phyloP scores from a whole-genome alignment of 37 sponge, comb jelly and placozoan species.

The Aphrocallistes beatrix region DNA sequence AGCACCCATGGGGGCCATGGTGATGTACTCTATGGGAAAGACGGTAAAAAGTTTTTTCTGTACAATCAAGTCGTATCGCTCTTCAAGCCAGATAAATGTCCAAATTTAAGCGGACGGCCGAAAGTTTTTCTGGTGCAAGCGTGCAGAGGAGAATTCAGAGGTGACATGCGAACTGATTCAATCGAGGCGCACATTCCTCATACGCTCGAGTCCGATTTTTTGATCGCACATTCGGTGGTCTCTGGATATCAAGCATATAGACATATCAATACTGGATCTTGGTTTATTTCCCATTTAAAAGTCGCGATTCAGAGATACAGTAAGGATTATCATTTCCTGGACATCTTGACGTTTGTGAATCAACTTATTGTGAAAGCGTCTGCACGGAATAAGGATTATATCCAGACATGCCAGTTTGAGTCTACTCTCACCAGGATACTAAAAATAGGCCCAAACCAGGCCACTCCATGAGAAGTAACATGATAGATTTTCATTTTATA shows the following conservation, averaged over 20 bases:
- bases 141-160: neutral
- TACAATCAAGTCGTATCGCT: neutral
- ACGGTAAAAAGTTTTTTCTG: neutral
- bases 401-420: neutral
- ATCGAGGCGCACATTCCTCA: neutral
- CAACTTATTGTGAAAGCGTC: neutral
- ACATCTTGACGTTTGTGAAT: neutral
- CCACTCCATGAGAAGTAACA: no score
- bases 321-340: neutral
- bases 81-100: neutral
- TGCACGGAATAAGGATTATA: neutral
- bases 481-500: no score
- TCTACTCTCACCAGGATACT: neutral
- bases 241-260: neutral
- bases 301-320: neutral
- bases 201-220: neutral
- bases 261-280: neutral
- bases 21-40: neutral
- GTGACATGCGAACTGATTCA: neutral
- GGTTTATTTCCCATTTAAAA: neutral
- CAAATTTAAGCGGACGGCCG: neutral
- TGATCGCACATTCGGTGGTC: neutral
- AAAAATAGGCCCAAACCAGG: neutral
- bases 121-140: neutral
- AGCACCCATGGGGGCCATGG: neutral